These are phyloP conservation scores for Cephus rjabovi DNA, from an alignment of 2,888 invertebrate species.

Conservation along the genomic window DNA sequence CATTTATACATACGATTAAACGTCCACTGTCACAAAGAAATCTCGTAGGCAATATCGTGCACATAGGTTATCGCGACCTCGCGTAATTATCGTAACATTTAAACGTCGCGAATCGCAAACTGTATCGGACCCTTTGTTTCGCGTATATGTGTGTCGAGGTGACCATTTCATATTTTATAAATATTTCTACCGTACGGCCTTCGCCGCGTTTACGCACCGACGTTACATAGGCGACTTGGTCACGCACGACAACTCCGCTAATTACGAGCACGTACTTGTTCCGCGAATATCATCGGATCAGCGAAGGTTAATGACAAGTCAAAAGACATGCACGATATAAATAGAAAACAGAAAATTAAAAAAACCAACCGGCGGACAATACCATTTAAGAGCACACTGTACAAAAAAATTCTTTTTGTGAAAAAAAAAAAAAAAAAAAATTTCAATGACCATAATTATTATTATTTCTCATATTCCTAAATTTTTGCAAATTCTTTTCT, in stretches of 20 bases:
- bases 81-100: slow-evolving; percentile 6
- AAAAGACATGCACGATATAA: neutral
- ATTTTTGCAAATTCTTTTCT: neutral
- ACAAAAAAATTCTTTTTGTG: too few species aligned
- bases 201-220: slow-evolving; percentile 15
- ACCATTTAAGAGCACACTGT: too few species aligned
- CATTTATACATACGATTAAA: neutral
- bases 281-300: neutral
- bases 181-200: slow-evolving; percentile 26
- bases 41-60: neutral
- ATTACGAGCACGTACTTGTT: neutral
- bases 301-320: neutral
- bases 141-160: slow-evolving; percentile 34
- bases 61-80: neutral
- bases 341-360: neutral
- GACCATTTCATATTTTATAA: slow-evolving; percentile 32
- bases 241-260: slow-evolving; percentile 22
- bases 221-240: slow-evolving; percentile 21
- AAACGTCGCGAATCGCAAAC: slow-evolving; percentile 18
- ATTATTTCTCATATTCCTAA: neutral
- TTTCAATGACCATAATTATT: neutral
- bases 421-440: neutral
- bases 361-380: neutral
- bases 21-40: neutral
- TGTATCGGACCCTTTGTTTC: slow-evolving; percentile 30